Conservation (phyloP, 2,113 vertebrate species). For the Oreochromis niloticus region DNA sequence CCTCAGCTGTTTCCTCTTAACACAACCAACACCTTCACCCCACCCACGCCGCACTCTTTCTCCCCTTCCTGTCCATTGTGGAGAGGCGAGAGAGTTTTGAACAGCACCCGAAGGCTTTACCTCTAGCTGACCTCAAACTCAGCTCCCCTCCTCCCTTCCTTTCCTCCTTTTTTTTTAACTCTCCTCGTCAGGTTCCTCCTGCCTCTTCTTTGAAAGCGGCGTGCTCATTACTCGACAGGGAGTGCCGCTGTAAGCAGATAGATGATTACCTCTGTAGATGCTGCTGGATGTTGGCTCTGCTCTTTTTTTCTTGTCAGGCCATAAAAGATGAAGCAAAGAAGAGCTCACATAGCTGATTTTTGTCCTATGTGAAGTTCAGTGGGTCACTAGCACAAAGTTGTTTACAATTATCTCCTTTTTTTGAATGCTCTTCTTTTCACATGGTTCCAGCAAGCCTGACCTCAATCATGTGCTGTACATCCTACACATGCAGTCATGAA, state of each 20-base stretch:
- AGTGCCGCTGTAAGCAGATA: background rate
- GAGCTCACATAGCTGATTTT: background rate
- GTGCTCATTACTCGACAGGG: slow-evolving; percentile 19
- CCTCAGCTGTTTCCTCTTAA: slow-evolving; percentile 21
- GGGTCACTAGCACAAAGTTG: slow-evolving; percentile 1
- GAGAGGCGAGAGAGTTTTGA: slow-evolving; percentile 14
- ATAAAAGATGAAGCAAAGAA: background rate
- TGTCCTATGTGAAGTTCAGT: slow-evolving; percentile 4
- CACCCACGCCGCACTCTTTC: background rate
- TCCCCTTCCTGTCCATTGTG: slow-evolving; percentile 54
- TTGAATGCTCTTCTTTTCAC: background rate
- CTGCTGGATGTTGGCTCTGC: background rate
- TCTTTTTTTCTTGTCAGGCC: background rate
- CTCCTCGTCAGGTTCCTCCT: background rate
- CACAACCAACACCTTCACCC: background rate
- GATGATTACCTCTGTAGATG: background rate
- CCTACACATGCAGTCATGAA: background rate
- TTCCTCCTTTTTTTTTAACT: background rate
- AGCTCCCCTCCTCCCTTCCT: background rate
- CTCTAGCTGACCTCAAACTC: slow-evolving; percentile 62
- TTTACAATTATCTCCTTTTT: background rate
- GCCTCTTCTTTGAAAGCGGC: background rate
- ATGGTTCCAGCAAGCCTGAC: background rate
- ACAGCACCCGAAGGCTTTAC: slow-evolving; percentile 56
- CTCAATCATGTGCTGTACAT: background rate